Conservation (phyloP, 2,113 vertebrate genomes). For the Podocnemis expansa region DNA sequence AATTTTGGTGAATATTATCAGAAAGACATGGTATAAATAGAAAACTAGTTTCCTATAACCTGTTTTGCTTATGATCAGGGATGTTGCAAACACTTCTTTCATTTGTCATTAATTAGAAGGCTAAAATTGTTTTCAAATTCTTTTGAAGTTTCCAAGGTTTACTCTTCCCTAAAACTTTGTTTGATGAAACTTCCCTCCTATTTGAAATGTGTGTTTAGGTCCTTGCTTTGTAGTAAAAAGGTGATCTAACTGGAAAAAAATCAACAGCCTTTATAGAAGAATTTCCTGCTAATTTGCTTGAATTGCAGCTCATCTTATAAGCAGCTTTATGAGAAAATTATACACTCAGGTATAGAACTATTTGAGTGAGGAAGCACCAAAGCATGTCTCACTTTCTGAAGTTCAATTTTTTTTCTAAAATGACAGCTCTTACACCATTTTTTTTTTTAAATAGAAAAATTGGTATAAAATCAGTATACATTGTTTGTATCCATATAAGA, state of each 20-base stretch:
- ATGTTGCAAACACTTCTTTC: not conserved
- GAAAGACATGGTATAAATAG: not conserved
- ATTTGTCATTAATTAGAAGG: not conserved
- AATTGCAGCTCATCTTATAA: not conserved
- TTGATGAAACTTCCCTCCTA: not conserved
- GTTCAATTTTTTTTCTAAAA: not conserved
- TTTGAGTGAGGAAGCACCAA: not conserved
- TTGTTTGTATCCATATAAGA: not conserved
- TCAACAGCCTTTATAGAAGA: not conserved
- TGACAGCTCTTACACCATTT: not conserved
- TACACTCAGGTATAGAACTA: fast-evolving
- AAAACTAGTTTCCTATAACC: not conserved
- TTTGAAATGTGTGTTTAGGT: not conserved
- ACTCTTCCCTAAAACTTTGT: not conserved
- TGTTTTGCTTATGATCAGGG: not conserved
- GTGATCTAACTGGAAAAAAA: not conserved
- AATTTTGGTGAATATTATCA: not conserved
- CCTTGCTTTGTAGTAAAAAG: not conserved
- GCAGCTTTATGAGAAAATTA: not conserved
- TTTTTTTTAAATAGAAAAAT: not conserved
- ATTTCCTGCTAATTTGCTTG: not conserved
- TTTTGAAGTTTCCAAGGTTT: not conserved
- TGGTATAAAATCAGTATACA: not conserved
- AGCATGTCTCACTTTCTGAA: not conserved
- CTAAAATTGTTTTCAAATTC: not conserved